A percentile compares a stretch with the other conserved stretches of the same genome.
phyloP scores from a whole-genome alignment of 2,888 invertebrate genomes.

The Drosophila neutralis region DNA sequence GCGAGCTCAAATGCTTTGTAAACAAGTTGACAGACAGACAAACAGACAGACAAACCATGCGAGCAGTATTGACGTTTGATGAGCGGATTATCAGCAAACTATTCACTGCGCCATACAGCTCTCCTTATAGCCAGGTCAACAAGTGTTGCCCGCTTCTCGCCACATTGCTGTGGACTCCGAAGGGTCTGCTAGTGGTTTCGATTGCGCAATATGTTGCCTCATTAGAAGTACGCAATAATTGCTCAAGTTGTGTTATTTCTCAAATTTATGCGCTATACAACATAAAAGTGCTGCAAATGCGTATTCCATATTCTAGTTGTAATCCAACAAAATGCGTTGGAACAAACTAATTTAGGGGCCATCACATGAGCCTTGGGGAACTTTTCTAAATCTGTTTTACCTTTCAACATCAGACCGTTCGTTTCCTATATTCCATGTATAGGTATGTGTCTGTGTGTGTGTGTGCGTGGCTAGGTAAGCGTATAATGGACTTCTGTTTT shows the following conservation, averaged over 20 bases:
- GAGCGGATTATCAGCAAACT: conserved; percentile 75
- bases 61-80: conserved; percentile 77
- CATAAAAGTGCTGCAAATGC: neutral
- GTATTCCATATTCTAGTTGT: neutral
- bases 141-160: conserved; percentile 45
- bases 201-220: conserved; percentile 12
- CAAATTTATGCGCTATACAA: neutral
- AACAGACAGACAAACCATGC: conserved; percentile 32
- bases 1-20: conserved; percentile 60
- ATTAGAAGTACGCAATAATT: neutral
- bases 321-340: neutral
- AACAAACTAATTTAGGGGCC: conserved; percentile 10
- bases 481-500: conserved; percentile 76
- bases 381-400: conserved; percentile 3
- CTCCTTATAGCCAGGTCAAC: conserved; percentile 33
- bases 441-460: neutral
- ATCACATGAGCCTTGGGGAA: neutral
- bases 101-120: conserved; percentile 17
- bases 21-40: conserved; percentile 69
- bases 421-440: neutral
- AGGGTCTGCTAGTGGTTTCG: conserved; percentile 9
- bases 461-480: conserved; percentile 54
- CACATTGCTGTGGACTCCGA: conserved; percentile 19
- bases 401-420: conserved; percentile 19
- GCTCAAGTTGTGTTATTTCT: neutral